These are phyloP conservation scores for Pogonocherus hispidulus DNA, from an alignment of 2,888 invertebrate genomes.

Conservation along the genomic window DNA sequence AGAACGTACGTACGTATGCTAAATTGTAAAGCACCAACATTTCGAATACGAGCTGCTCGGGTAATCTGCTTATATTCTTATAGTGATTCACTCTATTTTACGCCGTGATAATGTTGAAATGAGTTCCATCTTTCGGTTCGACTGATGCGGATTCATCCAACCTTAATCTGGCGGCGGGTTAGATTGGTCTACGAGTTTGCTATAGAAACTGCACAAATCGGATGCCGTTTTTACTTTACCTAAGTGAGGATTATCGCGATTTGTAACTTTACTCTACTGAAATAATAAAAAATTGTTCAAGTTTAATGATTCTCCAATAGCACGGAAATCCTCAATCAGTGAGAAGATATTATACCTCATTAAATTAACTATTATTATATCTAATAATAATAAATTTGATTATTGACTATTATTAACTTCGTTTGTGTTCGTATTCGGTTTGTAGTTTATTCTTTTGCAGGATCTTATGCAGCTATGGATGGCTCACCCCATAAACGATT, in stretches of 20 bases:
- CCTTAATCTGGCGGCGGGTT: slow-evolving; percentile 50
- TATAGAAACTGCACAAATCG: slow-evolving; percentile 47
- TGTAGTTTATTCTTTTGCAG: too few relatives aligned
- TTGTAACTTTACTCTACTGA: slow-evolving; percentile 34
- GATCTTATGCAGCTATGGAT: too few relatives aligned
- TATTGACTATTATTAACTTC: too few relatives aligned
- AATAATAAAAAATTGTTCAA: slow-evolving; percentile 1
- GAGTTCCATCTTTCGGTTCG: slow-evolving; percentile 49
- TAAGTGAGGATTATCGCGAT: slow-evolving; percentile 46
- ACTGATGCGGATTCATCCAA: slow-evolving; percentile 50
- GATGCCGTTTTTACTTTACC: slow-evolving; percentile 38
- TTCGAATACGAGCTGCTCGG: slow-evolving; percentile 37
- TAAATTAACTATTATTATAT: too few relatives aligned
- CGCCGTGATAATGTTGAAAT: slow-evolving; percentile 52
- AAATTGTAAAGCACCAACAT: slow-evolving; percentile 30
- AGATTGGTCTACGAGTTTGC: slow-evolving; percentile 50
- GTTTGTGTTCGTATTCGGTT: too few relatives aligned
- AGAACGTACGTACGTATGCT: slow-evolving; percentile 5
- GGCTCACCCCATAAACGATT: too few relatives aligned
- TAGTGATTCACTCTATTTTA: slow-evolving; percentile 47
- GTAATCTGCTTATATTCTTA: slow-evolving; percentile 48
- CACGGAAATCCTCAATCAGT: not conserved
- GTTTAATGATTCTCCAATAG: not conserved
- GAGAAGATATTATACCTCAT: too few relatives aligned
- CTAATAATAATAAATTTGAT: too few relatives aligned